Evolutionary conservation across 2,888 invertebrate genomes (phyloP), one percentile per base, ranked within the genome.

Genomic region (Drosophila setosimentum): DNA sequence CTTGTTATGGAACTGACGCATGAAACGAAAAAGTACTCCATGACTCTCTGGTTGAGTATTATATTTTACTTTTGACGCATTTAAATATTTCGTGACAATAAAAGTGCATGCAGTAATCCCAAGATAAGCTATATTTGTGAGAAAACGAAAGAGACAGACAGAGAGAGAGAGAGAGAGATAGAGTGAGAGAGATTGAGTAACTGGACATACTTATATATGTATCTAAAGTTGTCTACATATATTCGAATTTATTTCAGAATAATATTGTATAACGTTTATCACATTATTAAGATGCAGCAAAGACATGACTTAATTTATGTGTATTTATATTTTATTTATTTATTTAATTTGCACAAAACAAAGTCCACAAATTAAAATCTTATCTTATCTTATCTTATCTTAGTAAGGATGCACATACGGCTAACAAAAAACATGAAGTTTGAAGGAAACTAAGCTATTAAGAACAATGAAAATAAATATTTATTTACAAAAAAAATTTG

Each of bases 1-100:
- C 50, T 65, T 30, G 50, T n/a, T 33, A 29, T 16, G 33, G 18
- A 68, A 50, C 33, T 29, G 54, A 49, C 27, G 49, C 49, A 42
- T 29, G 37, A 57, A 61, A 24, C 45, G 13, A 32, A 21, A n/a
- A 53, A 13, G n/a, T 33, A 27, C 50, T 68, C 55, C 24, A 35
- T 30, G n/a, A 24, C 40, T 40, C 51, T 50, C 30, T 21, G 50
- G 57, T 7, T 68, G 57, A 57, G 57, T 18, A 32, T 33, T 24
- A 57, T 30, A 21, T 33, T 49, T 27, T 13, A 30, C 11, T 30
- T 61, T 51, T 5, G 45, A 62, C 49, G 27, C 48, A 32, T 11
- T 49, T 10, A 7, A 54, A 32, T n/a, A 24, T 21, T 45, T 62
- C 18, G 1, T 7, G 29, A 21, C 35, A 45, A 48, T 13, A 30